Percentiles rank a stretch among this genome's conserved stretches.
These are phyloP conservation scores for Macheiramphus alcinus DNA, from an alignment of 2,113 vertebrate genomes.

Conservation along the genomic window DNA sequence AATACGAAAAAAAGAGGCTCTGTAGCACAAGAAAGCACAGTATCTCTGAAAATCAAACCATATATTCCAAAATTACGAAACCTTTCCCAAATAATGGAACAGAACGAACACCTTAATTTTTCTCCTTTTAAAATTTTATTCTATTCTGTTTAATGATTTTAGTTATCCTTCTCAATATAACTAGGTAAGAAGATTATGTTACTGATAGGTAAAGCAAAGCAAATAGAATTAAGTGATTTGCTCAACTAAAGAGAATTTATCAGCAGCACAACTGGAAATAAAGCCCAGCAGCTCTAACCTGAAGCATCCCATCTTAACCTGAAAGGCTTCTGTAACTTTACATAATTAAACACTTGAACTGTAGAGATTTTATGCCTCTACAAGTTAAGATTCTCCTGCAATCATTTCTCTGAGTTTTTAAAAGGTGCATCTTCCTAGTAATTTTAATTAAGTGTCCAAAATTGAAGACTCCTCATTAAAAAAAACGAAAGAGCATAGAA, in stretches of 20 bases:
- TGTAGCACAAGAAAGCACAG: neutral
- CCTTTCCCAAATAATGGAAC: neutral
- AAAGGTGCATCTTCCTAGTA: neutral
- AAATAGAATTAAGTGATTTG: neutral
- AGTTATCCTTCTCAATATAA: neutral
- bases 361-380: neutral
- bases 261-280: neutral
- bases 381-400: neutral
- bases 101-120: neutral
- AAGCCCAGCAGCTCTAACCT: neutral
- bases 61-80: neutral
- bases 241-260: neutral
- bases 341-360: neutral
- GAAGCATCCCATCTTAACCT: neutral
- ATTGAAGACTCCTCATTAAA: neutral
- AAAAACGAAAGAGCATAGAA: neutral
- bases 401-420: neutral
- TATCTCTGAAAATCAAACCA: neutral
- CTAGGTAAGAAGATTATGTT: neutral
- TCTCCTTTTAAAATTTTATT: neutral
- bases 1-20: neutral
- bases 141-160: neutral
- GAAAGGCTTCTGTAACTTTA: neutral
- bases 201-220: neutral
- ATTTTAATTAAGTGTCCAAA: neutral